Evolutionary conservation across 2,113 vertebrate species (phyloP).

Genomic region (Cephalopterus ornatus): DNA sequence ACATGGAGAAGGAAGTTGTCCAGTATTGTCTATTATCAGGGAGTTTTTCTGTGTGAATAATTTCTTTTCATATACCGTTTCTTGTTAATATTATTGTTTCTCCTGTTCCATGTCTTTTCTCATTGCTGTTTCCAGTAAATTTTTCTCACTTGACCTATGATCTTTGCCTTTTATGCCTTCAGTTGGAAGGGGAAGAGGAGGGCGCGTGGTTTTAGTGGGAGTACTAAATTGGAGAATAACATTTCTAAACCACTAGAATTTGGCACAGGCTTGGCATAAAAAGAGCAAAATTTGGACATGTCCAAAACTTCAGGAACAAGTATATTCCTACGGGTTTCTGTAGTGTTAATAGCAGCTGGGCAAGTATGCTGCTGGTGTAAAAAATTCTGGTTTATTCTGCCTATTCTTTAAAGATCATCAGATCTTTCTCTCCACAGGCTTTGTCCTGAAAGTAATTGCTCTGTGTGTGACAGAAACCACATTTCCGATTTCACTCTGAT

Average conservation of each 20-base stretch:
- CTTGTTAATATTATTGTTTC: background rate
- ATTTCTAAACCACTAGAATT: background rate
- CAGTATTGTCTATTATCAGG: background rate
- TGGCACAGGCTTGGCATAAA: background rate
- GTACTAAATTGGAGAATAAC: background rate
- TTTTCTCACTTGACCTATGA: background rate
- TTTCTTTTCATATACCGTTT: background rate
- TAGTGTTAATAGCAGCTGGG: background rate
- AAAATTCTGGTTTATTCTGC: background rate
- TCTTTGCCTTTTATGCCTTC: background rate
- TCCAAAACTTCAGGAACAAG: background rate
- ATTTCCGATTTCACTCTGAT: background rate
- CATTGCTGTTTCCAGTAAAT: background rate
- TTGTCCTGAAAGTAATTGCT: background rate
- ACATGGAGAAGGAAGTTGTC: background rate
- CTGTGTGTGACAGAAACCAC: background rate
- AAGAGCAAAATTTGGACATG: background rate
- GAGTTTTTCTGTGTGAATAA: background rate
- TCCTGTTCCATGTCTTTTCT: background rate
- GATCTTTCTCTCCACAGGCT: background rate
- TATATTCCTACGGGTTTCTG: background rate
- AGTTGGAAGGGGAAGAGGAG: background rate
- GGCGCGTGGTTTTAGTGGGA: background rate
- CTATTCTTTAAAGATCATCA: background rate
- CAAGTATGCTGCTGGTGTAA: background rate